Evolutionary conservation across 2,113 vertebrate genomes (phyloP), one percentile per base, ranked within the genome.

Genomic region (Corydoras maculifer): DNA sequence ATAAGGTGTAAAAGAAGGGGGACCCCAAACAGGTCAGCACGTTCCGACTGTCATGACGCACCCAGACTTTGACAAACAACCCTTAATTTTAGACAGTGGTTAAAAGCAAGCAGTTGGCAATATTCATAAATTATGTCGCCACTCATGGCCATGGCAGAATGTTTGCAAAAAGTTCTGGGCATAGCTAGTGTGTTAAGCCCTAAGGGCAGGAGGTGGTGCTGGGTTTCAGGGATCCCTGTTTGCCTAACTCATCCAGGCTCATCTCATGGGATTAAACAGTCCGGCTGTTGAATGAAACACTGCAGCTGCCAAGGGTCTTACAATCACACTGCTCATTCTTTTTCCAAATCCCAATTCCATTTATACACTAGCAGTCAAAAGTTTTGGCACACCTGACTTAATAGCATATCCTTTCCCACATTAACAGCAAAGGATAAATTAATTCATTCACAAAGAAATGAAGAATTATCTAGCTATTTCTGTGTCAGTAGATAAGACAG

Each of bases 261-360:
- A 75, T 69, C 70, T 78, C 69, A 65, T 69, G 57, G 69, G 73
- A 78, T 78, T 75, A 75, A 71, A 69, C 63, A 75, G 69, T 71
- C 67, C 58, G 57, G 35, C 69, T 66, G 57, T 48, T 75, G 69
- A 75, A 78, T 69, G 73, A 70, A 75, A 72, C 57, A 58, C 62
- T 69, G 73, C 70, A 74, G 69, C 49, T 57, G 61, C 65, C 70
- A 65, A 58, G 58, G 62, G 65, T 49, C 70, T 78, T 68, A 72
- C 61, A 74, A 67, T 75, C 32, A 75, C 78, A 78, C 67, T 74
- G 63, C 63, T 78, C 65, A 72, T 80, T 73, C 63, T 60, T 69
- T 60, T 66, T 72, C 64, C 57, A 62, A 72, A 65, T 58, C 48
- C 58, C 58, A 3, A 31, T 18, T 43, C 68, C 50, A 58, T 67